Evolutionary conservation across 2,797 vertebrate genomes (phyloP).

Genomic region (Picus viridis): DNA sequence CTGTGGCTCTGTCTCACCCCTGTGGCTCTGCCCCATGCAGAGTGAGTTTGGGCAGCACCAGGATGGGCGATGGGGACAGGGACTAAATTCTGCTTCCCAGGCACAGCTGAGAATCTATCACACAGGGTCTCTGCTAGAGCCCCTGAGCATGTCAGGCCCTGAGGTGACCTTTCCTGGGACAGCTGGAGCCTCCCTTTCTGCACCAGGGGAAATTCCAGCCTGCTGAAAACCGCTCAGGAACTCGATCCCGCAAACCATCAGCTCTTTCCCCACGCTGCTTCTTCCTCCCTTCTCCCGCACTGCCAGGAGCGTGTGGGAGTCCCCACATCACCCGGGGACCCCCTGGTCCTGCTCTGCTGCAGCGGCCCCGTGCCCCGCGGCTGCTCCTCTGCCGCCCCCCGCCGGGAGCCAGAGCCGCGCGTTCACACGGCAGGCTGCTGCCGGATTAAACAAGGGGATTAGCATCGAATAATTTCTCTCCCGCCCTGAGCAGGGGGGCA

Average conservation of each 20-base stretch:
- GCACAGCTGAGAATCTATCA: background rate
- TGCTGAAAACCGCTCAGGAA: background rate
- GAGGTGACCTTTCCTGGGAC: background rate
- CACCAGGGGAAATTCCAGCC: background rate
- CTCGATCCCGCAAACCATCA: background rate
- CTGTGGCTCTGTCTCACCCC: background rate
- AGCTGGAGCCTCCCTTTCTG: background rate
- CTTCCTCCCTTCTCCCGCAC: background rate
- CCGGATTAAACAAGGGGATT: slow-evolving; percentile 55
- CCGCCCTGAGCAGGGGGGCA: background rate
- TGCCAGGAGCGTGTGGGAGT: rapidly evolving
- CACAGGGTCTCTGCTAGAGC: background rate
- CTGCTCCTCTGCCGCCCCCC: background rate
- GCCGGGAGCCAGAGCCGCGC: background rate
- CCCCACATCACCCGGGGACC: rapidly evolving
- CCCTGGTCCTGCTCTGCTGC: background rate
- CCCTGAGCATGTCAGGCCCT: rapidly evolving
- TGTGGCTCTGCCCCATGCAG: rapidly evolving
- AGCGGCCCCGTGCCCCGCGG: rapidly evolving
- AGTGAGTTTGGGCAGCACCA: background rate
- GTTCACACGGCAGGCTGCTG: background rate
- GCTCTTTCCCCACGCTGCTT: background rate
- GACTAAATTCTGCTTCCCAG: background rate
- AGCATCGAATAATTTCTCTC: slow-evolving; percentile 53
- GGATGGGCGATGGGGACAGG: background rate